These are phyloP conservation scores for Corythornis vintsioides DNA, from an alignment of 2,113 vertebrate species.

Conservation along the genomic window DNA sequence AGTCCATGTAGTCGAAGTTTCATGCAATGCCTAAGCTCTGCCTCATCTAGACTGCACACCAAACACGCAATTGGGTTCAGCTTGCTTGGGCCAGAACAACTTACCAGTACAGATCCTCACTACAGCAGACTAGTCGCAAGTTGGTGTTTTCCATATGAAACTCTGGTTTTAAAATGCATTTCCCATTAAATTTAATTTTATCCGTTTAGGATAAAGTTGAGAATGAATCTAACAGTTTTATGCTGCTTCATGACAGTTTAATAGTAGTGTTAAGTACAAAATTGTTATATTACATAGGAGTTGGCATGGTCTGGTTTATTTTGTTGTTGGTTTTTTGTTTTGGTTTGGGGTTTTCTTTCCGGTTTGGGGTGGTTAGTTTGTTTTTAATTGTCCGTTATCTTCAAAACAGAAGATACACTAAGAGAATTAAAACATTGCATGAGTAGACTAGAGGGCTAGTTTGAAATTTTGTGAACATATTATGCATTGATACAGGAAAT, in stretches of 20 bases:
- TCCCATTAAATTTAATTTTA: no score
- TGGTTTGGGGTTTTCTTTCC: no score
- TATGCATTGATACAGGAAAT: not conserved
- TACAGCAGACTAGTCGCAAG: not conserved
- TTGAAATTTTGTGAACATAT: not conserved
- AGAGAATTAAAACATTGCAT: not conserved
- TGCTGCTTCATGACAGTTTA: not conserved
- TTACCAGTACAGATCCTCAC: not conserved
- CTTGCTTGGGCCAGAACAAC: not conserved
- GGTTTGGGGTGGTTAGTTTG: not conserved
- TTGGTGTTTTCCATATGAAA: not conserved
- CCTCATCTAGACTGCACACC: no score
- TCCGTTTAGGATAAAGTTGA: no score
- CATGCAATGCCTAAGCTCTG: not conserved
- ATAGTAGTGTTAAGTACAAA: not conserved
- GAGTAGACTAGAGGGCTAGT: not conserved
- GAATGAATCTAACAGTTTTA: not conserved
- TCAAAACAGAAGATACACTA: not conserved
- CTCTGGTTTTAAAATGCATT: not conserved
- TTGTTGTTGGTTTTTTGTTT: not conserved
- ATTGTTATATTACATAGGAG: not conserved
- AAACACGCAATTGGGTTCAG: not conserved
- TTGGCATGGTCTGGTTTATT: not conserved
- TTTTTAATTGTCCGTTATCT: not conserved
- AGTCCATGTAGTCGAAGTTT: not conserved